Evolutionary conservation across 1,140 invertebrate genomes (phyloP).

Genomic region (Aphidius gifuensis): DNA sequence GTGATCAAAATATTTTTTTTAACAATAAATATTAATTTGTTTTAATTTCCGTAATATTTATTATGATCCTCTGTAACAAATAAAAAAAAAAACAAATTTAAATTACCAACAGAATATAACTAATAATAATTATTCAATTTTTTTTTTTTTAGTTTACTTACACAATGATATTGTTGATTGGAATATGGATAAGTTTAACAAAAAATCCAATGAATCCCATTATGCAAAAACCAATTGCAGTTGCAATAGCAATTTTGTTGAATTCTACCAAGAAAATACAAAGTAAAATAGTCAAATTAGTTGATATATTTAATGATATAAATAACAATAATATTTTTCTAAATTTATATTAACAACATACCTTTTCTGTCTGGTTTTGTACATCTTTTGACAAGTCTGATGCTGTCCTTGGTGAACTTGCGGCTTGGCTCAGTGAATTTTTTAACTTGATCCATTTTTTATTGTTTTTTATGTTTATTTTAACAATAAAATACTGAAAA

Average conservation of each 20-base stretch:
- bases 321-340: not conserved
- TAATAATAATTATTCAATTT: not conserved
- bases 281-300: constrained; percentile 19
- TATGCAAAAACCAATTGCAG: constrained; percentile 98
- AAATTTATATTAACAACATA: constrained; percentile 46
- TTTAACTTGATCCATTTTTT: constrained; percentile 92
- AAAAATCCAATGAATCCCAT: constrained; percentile 99
- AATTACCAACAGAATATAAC: not conserved
- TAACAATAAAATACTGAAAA: too few relatives aligned
- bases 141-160: constrained; percentile 48
- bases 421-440: constrained; percentile 91
- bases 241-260: constrained; percentile 99
- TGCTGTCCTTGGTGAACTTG: constrained; percentile 96
- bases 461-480: not conserved
- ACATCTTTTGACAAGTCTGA: constrained; percentile 95
- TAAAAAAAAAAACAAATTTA: constrained; percentile 10
- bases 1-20: constrained; percentile 27
- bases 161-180: constrained; percentile 99
- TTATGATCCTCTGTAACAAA: constrained; percentile 46
- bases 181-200: constrained; percentile 99
- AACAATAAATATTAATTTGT: constrained; percentile 35
- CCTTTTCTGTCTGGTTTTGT: constrained; percentile 99
- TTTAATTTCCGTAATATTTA: not conserved
- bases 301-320: not conserved
- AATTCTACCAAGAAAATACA: constrained; percentile 77